Evolutionary conservation across 2,888 invertebrate species (phyloP), one percentile per base, ranked within the genome.

Genomic region (Rhimphoctona megacephalus): DNA sequence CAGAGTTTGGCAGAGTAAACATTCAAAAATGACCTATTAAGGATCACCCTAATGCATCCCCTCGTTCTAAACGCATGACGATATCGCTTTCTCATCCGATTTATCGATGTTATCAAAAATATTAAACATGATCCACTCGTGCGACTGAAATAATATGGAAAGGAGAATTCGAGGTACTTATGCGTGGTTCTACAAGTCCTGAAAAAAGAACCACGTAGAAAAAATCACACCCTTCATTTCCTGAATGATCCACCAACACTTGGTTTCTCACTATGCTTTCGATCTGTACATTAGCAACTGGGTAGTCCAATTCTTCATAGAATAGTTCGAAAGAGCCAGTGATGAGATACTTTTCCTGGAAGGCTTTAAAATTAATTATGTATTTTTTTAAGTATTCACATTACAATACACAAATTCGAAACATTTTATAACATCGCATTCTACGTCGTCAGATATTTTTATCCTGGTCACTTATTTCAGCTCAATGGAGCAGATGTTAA

Each of bases 21-120:
- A n/a, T n/a, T n/a, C n/a, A n/a, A n/a, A n/a, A n/a, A n/a, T n/a
- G n/a, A n/a, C n/a, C n/a, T n/a, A n/a, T n/a, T n/a, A n/a, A n/a
- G n/a, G n/a, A n/a, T n/a, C n/a, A n/a, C n/a, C n/a, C n/a, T 92
- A 92, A 91, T 93, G 92, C 93, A 94, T 93, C 93, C 92, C 9
- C 89, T 89, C 46, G 70, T 69, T 82, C 81, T 84, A 64, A 52
- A 43, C 46, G 52, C 69, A 33, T 46, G 52, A 46, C 72, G 79
- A 70, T 83, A 77, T 85, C 69, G 46, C 43, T 84, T 88, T 89
- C 91, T 91, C 91, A 91, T 93, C 91, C 91, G n/a, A 93, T 92
- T 91, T 90, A 93, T 92, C 91, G 92, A 86, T 90, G 89, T 89
- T 90, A 93, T 93, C 92, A 93, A 90, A 77, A 85, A 77, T 82